Percentiles rank a stretch among this genome's conserved stretches.
Evolutionary conservation across 2,888 invertebrate species (phyloP).

Genomic region (Antitype chi): DNA sequence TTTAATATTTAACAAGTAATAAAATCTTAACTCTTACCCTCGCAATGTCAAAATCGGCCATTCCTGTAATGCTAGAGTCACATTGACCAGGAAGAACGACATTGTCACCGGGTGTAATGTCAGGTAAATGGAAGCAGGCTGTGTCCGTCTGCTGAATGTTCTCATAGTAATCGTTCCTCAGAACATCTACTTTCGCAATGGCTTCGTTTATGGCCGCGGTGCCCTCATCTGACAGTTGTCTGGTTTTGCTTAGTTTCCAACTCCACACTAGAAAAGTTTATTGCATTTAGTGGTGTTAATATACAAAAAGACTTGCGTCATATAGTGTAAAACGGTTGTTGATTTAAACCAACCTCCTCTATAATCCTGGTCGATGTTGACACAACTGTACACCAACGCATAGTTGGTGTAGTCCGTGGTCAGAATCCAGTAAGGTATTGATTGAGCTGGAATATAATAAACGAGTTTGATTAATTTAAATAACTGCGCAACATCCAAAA

Average conservation of each 20-base stretch:
- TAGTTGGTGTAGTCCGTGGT: conserved; percentile 91
- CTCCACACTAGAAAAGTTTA: conserved; percentile 63
- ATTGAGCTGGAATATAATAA: conserved; percentile 66
- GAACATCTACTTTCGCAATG: conserved; percentile 70
- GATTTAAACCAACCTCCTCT: conserved; percentile 70
- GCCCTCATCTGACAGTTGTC: conserved; percentile 67
- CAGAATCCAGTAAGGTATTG: conserved; percentile 77
- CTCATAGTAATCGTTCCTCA: conserved; percentile 76
- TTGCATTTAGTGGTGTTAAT: not conserved
- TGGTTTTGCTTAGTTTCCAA: conserved; percentile 82
- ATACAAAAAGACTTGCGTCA: not conserved
- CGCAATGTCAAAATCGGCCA: conserved; percentile 71
- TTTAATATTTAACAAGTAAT: not conserved
- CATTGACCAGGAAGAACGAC: conserved; percentile 79
- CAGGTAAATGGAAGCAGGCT: conserved; percentile 80
- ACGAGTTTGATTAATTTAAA: not conserved
- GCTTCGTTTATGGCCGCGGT: conserved; percentile 71
- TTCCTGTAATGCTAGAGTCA: conserved; percentile 71
- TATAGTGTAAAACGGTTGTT: too few relatives aligned
- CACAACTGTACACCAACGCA: conserved; percentile 92
- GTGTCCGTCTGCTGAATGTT: conserved; percentile 71
- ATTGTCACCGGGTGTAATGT: conserved; percentile 69
- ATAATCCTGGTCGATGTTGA: conserved; percentile 71
- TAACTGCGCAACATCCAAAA: not conserved
- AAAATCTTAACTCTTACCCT: conserved; percentile 34